Evolutionary conservation across 2,113 vertebrate species (phyloP).

Genomic region (Sceloporus undulatus): DNA sequence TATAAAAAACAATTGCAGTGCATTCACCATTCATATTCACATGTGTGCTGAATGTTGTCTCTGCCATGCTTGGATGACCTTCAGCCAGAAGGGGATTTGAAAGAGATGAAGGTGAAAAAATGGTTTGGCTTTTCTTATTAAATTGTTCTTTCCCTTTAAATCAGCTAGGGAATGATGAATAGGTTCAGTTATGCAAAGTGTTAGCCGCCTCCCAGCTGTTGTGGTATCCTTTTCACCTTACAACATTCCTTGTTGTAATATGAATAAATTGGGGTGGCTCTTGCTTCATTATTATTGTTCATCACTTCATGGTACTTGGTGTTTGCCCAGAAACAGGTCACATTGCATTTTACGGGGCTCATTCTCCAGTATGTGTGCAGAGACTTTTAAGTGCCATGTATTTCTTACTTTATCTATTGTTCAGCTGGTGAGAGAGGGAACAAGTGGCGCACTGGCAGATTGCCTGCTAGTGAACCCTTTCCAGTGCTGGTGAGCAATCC

Average conservation of each 20-base stretch:
- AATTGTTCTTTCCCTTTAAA: conserved; percentile 8
- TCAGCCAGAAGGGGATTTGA: background rate
- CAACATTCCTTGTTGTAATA: background rate
- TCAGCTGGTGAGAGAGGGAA: no score
- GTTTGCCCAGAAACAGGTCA: no score
- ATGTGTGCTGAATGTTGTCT: background rate
- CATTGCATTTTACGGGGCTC: no score
- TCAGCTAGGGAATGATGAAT: conserved; percentile 4
- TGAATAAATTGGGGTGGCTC: background rate
- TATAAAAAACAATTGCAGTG: background rate
- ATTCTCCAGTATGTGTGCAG: no score
- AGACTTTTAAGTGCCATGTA: no score
- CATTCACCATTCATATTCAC: background rate
- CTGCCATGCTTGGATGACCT: background rate
- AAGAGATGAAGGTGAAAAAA: background rate
- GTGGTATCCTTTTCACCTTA: background rate
- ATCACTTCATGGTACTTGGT: background rate
- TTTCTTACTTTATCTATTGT: no score
- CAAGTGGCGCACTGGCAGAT: no score
- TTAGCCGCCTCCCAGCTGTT: background rate
- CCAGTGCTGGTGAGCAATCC: no score
- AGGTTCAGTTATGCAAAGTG: conserved; percentile 25
- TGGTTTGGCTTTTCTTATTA: background rate
- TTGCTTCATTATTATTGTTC: background rate
- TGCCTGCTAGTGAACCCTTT: no score